phyloP scores from a whole-genome alignment of 2,797 vertebrate species.

The Diceros bicornis region DNA sequence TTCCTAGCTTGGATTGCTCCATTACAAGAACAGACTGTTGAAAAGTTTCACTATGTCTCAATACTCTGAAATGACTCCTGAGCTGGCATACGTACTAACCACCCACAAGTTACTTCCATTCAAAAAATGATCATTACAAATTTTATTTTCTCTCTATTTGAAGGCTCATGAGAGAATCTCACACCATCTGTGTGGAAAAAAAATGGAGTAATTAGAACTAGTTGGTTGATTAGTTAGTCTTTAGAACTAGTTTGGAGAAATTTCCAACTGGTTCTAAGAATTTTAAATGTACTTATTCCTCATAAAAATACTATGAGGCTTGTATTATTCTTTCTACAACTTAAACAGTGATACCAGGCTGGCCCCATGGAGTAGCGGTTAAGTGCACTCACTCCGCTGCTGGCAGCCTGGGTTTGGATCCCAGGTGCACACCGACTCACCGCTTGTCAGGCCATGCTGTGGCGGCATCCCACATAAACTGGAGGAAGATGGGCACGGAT shows the following conservation, averaged over 20 bases:
- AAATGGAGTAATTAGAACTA: background rate
- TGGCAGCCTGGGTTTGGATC: too few relatives aligned
- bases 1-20: constrained; percentile 12
- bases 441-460: too few relatives aligned
- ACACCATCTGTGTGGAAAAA: background rate
- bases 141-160: background rate
- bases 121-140: background rate
- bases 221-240: background rate
- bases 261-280: constrained; percentile 21
- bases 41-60: background rate
- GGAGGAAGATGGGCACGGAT: too few relatives aligned
- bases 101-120: background rate
- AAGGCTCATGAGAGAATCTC: background rate
- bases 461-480: too few relatives aligned
- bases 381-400: too few relatives aligned
- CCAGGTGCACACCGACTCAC: too few relatives aligned
- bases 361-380: too few relatives aligned
- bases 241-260: background rate
- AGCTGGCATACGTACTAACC: background rate
- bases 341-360: background rate
- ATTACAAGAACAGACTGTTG: constrained; percentile 9
- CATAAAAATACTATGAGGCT: background rate
- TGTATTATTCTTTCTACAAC: background rate
- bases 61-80: constrained; percentile 19
- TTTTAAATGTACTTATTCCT: constrained; percentile 20